Evolutionary conservation across 2,888 invertebrate species (phyloP).

Genomic region (Dendrolimus houi): DNA sequence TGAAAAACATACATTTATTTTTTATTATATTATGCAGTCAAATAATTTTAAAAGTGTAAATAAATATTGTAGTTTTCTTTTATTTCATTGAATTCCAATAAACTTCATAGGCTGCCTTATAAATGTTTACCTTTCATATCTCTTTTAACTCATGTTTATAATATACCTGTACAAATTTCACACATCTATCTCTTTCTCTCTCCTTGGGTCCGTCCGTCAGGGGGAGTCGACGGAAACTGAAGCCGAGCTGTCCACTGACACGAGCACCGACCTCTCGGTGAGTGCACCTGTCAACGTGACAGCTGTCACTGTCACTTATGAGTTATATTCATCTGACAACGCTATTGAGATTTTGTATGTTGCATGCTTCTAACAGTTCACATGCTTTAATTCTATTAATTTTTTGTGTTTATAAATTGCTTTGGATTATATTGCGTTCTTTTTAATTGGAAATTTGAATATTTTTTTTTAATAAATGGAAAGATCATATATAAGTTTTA

Average conservation of each 20-base stretch:
- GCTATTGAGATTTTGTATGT: background rate
- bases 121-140: background rate
- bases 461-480: no score
- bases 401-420: no score
- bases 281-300: conserved; percentile 31
- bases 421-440: no score
- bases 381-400: background rate
- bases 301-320: conserved; percentile 3
- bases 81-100: no score
- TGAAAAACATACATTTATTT: no score
- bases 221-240: conserved; percentile 80
- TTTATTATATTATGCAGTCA: no score
- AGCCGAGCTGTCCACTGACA: conserved; percentile 78
- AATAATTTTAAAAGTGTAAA: no score
- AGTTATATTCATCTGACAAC: conserved; percentile 4
- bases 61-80: no score
- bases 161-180: background rate
- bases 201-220: conserved; percentile 30
- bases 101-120: no score
- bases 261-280: conserved; percentile 79
- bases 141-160: background rate
- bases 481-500: no score
- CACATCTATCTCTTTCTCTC: conserved; percentile 3
- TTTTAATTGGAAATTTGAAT: no score
- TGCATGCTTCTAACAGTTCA: background rate